These are phyloP conservation scores for Brachirus orientalis DNA, from an alignment of 2,113 vertebrate species.

Conservation along the genomic window DNA sequence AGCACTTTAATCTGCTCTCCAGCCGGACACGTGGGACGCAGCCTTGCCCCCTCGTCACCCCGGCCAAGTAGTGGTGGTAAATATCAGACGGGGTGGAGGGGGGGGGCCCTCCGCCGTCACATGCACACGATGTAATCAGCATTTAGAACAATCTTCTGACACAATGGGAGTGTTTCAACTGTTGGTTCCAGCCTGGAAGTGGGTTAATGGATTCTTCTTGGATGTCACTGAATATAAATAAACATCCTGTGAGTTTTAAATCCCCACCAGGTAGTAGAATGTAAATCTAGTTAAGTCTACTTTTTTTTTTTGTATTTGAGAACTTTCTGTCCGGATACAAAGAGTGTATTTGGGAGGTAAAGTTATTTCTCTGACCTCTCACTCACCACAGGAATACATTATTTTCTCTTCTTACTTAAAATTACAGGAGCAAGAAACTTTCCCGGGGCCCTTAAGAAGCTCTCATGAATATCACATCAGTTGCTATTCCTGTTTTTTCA, in stretches of 20 bases:
- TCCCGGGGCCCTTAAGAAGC: not conserved
- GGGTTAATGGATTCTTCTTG: no score
- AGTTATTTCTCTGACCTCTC: slow-evolving; percentile 6
- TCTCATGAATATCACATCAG: slow-evolving; percentile 9
- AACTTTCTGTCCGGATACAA: no score
- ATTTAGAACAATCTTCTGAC: slow-evolving; percentile 54
- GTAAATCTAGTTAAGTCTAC: slow-evolving; percentile 2
- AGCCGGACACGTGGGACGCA: slow-evolving; percentile 75
- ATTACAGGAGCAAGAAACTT: slow-evolving; percentile 6
- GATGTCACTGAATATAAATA: not conserved
- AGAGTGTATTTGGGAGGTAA: not conserved
- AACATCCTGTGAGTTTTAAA: slow-evolving; percentile 16
- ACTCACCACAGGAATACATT: not conserved
- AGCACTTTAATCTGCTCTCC: slow-evolving; percentile 82
- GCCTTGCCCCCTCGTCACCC: slow-evolving; percentile 79
- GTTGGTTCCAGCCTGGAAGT: slow-evolving; percentile 30
- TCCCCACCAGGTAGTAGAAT: not conserved
- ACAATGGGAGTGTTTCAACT: slow-evolving; percentile 52
- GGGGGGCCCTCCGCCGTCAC: no score
- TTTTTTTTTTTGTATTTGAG: slow-evolving; percentile 15
- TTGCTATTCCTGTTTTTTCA: not conserved
- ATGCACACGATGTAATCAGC: no score
- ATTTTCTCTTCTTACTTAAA: slow-evolving; percentile 1
- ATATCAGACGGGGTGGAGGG: slow-evolving; percentile 56
- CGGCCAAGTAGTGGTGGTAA: slow-evolving; percentile 65